Evolutionary conservation across 2,113 vertebrate genomes (phyloP), one percentile per base, ranked within the genome.

Genomic region (Corvus moneduloides): DNA sequence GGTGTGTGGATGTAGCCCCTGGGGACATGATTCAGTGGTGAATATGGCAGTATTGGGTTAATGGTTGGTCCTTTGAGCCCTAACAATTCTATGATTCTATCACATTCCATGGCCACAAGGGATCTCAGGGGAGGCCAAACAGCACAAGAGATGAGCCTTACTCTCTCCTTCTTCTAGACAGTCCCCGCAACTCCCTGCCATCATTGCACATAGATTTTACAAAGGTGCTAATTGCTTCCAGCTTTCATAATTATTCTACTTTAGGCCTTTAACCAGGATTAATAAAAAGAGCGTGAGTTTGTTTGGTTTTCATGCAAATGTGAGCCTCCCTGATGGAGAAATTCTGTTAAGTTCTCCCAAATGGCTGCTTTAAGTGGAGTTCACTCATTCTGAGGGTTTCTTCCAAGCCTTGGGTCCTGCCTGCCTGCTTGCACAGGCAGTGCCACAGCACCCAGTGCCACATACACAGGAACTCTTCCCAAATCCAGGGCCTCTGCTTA

Each of bases 281-380:
- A 97, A 90, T 88, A 93, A 83, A 91, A 97, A 80, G 94, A 96
- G 94, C 6, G 9, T 24, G 37, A 72, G 51, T 85, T 87, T 41
- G 90, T 96, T 97, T 96, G 91, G 82, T 97, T 97, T 95, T 92
- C 94, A 97, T 95, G 97, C 82, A 97, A 97, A 97, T 94, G 58
- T 9, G 66, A 95, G 74, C 63, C 63, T 97, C 74, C 83, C 79
- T 74, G 66, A 82, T 76, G 95, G 95, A 97, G 64, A 84, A 79
- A 77, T 51, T 96, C 92, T 94, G 84, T 58, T 92, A 95, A 97
- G 28, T 19, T 79, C 51, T 97, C 87, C 81, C 90, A 96, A 92
- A 81, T 33, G 66, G 54, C 69, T 84, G 51, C 75, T 92, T 82
- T 94, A 90, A 96, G 86, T 68, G 76, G 87, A 87, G 71, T 95